These are phyloP conservation scores for Cirrhinus mrigala DNA, from an alignment of 2,797 vertebrate species.

Conservation along the genomic window DNA sequence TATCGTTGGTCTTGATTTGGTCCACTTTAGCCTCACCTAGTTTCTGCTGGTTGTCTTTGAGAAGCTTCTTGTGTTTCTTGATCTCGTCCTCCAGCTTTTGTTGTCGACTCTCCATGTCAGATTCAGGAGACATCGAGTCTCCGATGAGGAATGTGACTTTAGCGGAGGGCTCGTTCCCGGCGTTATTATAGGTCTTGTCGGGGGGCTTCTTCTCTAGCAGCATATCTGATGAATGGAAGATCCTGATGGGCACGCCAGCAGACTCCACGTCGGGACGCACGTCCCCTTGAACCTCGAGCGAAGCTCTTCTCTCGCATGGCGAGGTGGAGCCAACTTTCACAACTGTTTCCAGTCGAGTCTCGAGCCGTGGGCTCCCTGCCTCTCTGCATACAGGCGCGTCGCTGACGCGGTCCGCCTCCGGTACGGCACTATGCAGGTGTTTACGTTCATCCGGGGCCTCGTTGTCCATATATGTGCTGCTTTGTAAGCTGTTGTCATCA, in stretches of 20 bases:
- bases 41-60: slow-evolving; percentile 70
- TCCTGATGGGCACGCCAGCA: slow-evolving; percentile 66
- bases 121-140: slow-evolving; percentile 97
- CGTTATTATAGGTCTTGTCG: slow-evolving; percentile 83
- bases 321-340: slow-evolving; percentile 80
- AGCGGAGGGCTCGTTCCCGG: slow-evolving; percentile 77
- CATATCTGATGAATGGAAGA: slow-evolving; percentile 71
- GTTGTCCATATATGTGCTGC: slow-evolving; percentile 81
- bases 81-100: slow-evolving; percentile 86
- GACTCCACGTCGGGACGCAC: slow-evolving; percentile 56
- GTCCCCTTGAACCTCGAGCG: slow-evolving; percentile 55
- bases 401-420: slow-evolving; percentile 69
- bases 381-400: slow-evolving; percentile 73
- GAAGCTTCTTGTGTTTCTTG: slow-evolving; percentile 82
- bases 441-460: slow-evolving; percentile 49
- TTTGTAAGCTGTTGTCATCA: slow-evolving; percentile 70
- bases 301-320: slow-evolving; percentile 61
- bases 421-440: slow-evolving; percentile 49
- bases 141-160: slow-evolving; percentile 98
- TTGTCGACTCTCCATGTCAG: slow-evolving; percentile 92
- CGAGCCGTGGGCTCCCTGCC: slow-evolving; percentile 69
- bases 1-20: slow-evolving; percentile 84
- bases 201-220: slow-evolving; percentile 90
- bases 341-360: slow-evolving; percentile 82
- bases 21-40: slow-evolving; percentile 74